phyloP scores from a whole-genome alignment of 2,113 vertebrate genomes.

The Thunnus thynnus region DNA sequence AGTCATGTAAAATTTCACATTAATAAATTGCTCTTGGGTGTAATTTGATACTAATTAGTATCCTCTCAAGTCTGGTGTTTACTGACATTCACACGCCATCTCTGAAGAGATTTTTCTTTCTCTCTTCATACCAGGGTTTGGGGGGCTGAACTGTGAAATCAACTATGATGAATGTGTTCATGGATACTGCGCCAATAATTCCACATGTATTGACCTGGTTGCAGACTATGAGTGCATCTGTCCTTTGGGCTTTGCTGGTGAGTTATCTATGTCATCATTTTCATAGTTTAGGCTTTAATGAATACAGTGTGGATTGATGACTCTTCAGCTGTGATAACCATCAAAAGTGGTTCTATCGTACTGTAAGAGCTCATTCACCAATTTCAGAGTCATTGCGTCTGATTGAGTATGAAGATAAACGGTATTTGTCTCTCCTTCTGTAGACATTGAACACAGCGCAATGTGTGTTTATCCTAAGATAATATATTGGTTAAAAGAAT shows the following conservation, averaged over 20 bases:
- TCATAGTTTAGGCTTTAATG: conserved; percentile 57
- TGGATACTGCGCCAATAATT: conserved; percentile 85
- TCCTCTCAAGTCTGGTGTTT: conserved; percentile 59
- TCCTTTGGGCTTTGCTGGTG: conserved; percentile 82
- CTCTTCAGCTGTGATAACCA: conserved; percentile 37
- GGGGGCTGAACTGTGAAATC: conserved; percentile 85
- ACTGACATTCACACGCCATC: conserved; percentile 43
- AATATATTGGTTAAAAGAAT: not conserved
- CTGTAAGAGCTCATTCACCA: conserved; percentile 24
- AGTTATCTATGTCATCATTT: conserved; percentile 74
- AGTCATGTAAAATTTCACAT: conserved; percentile 28
- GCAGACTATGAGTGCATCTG: conserved; percentile 84
- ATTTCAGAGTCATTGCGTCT: conserved; percentile 18
- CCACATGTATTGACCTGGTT: conserved; percentile 84
- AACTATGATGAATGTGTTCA: conserved; percentile 84
- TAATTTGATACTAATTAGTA: conserved; percentile 56
- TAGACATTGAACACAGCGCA: not conserved
- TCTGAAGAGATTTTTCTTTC: conserved; percentile 51
- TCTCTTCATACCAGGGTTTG: conserved; percentile 74
- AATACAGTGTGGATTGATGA: conserved; percentile 57
- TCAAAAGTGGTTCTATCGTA: conserved; percentile 17
- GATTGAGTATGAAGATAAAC: conserved; percentile 12
- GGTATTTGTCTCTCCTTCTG: not conserved
- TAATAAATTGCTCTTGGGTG: conserved; percentile 40
- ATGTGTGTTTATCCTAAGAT: not conserved